Evolutionary conservation across 2,113 vertebrate species (phyloP).

Genomic region (Rana temporaria): DNA sequence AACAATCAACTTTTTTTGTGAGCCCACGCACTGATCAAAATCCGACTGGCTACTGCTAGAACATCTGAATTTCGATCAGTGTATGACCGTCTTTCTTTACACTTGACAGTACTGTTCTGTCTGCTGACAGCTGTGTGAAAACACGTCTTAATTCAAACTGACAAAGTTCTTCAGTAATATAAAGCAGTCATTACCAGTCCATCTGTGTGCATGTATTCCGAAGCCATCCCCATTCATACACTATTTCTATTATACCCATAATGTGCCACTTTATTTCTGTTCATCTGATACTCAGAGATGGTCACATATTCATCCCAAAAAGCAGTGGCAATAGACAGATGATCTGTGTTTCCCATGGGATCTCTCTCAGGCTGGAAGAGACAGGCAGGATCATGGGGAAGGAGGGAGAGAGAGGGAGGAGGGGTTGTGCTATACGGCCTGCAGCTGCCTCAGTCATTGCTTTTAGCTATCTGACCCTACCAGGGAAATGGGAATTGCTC

Average conservation of each 20-base stretch:
- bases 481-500: conserved; percentile 24
- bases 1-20: too few relatives aligned
- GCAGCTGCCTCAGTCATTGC: conserved; percentile 26
- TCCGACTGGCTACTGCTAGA: too few relatives aligned
- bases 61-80: too few relatives aligned
- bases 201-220: neutral
- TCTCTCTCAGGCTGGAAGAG: conserved; percentile 38
- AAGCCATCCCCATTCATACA: neutral
- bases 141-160: neutral
- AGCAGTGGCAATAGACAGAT: neutral
- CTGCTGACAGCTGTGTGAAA: neutral
- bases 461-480: conserved; percentile 47
- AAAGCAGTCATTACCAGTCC: neutral
- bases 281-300: neutral
- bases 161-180: neutral
- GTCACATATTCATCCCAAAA: neutral
- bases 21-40: too few relatives aligned
- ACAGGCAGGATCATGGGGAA: conserved; percentile 30
- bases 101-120: neutral
- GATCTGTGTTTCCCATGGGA: conserved; percentile 38
- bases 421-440: conserved; percentile 35
- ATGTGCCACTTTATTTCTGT: neutral
- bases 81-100: too few relatives aligned
- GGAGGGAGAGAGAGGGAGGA: conserved; percentile 48
- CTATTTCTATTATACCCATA: neutral